Base-by-base conservation (phyloP, 2,797 vertebrate species). In the Mareca strepera region DNA sequence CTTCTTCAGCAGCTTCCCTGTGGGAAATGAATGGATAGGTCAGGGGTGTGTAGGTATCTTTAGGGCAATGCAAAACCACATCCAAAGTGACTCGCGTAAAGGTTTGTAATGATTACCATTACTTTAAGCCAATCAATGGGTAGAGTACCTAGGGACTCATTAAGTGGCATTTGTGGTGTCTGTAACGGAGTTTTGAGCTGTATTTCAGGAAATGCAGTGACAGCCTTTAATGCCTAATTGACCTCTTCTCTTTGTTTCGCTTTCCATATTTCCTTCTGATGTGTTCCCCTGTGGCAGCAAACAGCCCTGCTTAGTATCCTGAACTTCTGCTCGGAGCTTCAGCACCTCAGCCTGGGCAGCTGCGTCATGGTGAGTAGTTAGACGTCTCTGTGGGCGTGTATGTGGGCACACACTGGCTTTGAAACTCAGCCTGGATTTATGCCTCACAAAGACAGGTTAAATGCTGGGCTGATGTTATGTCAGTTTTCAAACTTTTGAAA, bases 341-440 rank as follows among this genome's bases (percentile, higher is more conserved):
- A 98, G 94, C 99, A 99, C 97, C 98, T 99, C 94, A 99, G 99
- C 98, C 97, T 99, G 74, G 99, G 99, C 84, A 99, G 99, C 97
- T 99, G 99, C 10, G 98, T 99, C 85, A 98, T 99, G 99, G 99
- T 99, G 97, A 99, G 99, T 97, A 50, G 91, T 79, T 79, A 56
- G 79, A 66, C 55, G 9, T 0, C 3, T 3, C 4, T 25, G 7
- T 15, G 67, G 52, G 33, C 8, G 10, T 10, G 20, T 21, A 8
- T 8, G 18, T 8, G 17, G 0, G 0, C 18, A n/a, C 18, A n/a
- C 0, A 0, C 17, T 76, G 59, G n/a, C 41, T 89, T 86, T 46
- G 26, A 74, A 72, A 7, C 52, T 69, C 33, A 10, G 26, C 70
- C 58, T 70, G 14, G 33, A 44, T 50, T 83, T 69, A 5, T 63